Percentiles rank a stretch among this genome's conserved stretches.
These are phyloP conservation scores for Ferrisia virgata DNA, from an alignment of 2,888 invertebrate species.

Conservation along the genomic window DNA sequence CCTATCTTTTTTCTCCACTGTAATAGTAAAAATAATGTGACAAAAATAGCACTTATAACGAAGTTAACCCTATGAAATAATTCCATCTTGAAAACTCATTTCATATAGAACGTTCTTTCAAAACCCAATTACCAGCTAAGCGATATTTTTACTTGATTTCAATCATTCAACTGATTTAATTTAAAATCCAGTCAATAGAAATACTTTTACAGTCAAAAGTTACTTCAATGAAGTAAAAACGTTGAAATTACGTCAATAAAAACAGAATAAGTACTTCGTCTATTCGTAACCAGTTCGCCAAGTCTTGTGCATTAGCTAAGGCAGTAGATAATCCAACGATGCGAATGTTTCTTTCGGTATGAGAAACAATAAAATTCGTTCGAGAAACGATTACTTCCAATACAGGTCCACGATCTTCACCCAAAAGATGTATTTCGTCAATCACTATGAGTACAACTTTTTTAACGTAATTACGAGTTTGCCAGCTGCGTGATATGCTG, in stretches of 20 bases:
- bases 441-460: slow-evolving; percentile 90
- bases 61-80: too few species aligned
- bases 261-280: too few species aligned
- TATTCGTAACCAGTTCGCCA: slow-evolving; percentile 95
- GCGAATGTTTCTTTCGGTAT: slow-evolving; percentile 76
- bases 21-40: too few species aligned
- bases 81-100: too few species aligned
- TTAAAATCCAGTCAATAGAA: too few species aligned
- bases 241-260: too few species aligned
- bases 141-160: too few species aligned
- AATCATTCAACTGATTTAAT: too few species aligned
- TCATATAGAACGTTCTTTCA: too few species aligned
- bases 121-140: too few species aligned
- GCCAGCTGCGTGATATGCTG: slow-evolving; percentile 97
- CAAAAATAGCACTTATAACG: too few species aligned
- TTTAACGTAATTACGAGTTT: slow-evolving; percentile 89
- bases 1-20: too few species aligned
- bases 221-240: background rate
- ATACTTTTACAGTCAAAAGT: background rate
- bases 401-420: slow-evolving; percentile 83
- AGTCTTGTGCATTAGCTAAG: slow-evolving; percentile 92
- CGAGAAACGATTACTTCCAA: slow-evolving; percentile 97
- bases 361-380: slow-evolving; percentile 91
- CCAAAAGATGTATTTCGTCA: slow-evolving; percentile 96
- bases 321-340: slow-evolving; percentile 96